Evolutionary conservation across 1,140 invertebrate genomes (phyloP).

Genomic region (Eueides isabella): DNA sequence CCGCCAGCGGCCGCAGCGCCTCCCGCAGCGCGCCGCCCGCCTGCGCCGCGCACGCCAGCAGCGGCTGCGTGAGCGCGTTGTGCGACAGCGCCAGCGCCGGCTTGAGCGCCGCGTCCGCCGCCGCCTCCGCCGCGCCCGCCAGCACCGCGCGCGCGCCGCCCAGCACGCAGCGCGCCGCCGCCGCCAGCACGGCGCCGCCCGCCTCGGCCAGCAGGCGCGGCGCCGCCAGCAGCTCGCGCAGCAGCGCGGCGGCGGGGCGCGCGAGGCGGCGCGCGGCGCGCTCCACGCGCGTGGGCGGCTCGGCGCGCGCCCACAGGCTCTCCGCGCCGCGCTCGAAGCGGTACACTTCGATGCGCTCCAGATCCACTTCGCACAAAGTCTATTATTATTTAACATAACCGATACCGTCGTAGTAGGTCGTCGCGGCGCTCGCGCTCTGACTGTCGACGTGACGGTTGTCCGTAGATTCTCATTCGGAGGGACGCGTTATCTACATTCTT

Average conservation of each 20-base stretch:
- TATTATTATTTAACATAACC: too few species aligned
- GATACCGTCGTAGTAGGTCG: too few species aligned
- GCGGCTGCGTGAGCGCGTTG: constrained; percentile 85
- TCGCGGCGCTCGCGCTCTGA: too few species aligned
- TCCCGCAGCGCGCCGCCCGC: constrained; percentile 84
- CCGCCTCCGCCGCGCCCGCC: constrained; percentile 81
- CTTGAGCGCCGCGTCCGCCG: constrained; percentile 86
- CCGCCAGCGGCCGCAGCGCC: constrained; percentile 84
- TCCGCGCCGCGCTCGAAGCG: constrained; percentile 27
- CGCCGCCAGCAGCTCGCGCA: constrained; percentile 47
- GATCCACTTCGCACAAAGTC: not conserved
- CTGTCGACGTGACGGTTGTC: too few species aligned
- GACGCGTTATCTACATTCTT: too few species aligned
- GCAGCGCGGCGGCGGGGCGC: constrained; percentile 27
- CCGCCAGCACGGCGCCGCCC: constrained; percentile 2
- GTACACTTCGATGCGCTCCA: constrained; percentile 47
- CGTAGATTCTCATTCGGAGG: too few species aligned
- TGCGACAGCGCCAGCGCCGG: constrained; percentile 85
- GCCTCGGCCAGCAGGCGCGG: constrained; percentile 30
- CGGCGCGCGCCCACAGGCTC: constrained; percentile 21
- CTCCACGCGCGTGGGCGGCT: constrained; percentile 32
- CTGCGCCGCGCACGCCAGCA: constrained; percentile 85
- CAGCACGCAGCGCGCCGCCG: not conserved
- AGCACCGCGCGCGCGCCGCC: not conserved
- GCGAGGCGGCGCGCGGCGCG: constrained; percentile 21